Evolutionary conservation across 64 coral and sea anemone genomes (phyloP), one percentile per base, ranked within the genome.

Genomic region (Stichodactyla mertensii): DNA sequence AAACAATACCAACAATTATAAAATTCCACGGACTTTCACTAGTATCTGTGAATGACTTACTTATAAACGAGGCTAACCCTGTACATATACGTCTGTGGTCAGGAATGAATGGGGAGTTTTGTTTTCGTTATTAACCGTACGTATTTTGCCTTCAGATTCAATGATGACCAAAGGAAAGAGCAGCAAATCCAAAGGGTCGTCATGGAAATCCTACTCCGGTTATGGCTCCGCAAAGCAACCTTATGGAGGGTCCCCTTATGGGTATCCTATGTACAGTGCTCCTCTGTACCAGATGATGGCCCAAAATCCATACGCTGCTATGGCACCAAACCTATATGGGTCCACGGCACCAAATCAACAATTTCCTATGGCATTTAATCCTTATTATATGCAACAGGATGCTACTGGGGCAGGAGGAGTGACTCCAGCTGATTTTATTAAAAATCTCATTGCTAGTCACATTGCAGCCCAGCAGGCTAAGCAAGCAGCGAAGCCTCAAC

Each of bases 271-370:
- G 16, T 74, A 74, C 12, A 10, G 69, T 74, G 8, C 69, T 74
- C 69, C 69, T 31, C 24, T 74, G 22, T 74, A 74, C 69, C 69
- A n/a, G 22, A 66, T 66, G 62, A 66, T 74, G 69, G 69, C 24
- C 69, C 69, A 74, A 74, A 74, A 36, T 13, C 69, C 69, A 74
- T 74, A 74, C 69, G 69, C 69, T 74, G 69, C 69, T 14, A 74
- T 74, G 69, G 8, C 15, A 74, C 69, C 69, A 31, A 28, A 74
- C 10, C n/a, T 12, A 74, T 74, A 74, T 74, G 69, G 69, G 10
- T 27, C 69, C 24, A 74, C 27, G 69, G 5, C 24, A 74, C 18
- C 64, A 24, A 69, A 69, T 69, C n/a, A n/a, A n/a, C n/a, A n/a
- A n/a, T n/a, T n/a, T n/a, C 69, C 69, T 74, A 74, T 74, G 69